Conservation (phyloP, 2,888 invertebrate genomes). For the Lottia scabra region DNA sequence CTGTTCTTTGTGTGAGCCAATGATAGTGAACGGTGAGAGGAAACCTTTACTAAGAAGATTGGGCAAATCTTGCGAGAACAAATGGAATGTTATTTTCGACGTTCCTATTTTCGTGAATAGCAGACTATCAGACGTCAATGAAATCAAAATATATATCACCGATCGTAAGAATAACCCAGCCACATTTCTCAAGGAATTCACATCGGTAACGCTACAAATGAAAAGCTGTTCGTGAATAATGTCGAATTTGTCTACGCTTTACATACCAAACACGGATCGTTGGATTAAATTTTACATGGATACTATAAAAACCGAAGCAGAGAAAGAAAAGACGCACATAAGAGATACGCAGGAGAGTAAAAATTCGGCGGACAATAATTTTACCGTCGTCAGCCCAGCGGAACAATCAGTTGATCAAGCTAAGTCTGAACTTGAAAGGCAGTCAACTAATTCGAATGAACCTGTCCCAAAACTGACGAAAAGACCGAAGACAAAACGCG, state of each 20-base stretch:
- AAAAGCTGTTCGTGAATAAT: not conserved
- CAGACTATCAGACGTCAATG: slow-evolving; percentile 14
- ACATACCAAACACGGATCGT: not conserved
- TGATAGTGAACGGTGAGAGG: slow-evolving; percentile 13
- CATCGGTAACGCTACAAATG: slow-evolving; percentile 22
- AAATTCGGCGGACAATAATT: slow-evolving; percentile 3
- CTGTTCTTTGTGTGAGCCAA: not conserved
- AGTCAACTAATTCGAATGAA: slow-evolving; percentile 1
- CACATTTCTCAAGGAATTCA: slow-evolving; percentile 16
- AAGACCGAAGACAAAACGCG: not conserved
- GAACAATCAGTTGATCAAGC: slow-evolving; percentile 19
- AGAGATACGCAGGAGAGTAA: not conserved
- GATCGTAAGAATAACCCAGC: slow-evolving; percentile 9
- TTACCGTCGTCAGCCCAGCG: not conserved
- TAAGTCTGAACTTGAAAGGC: slow-evolving; percentile 7
- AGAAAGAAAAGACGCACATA: too few species aligned
- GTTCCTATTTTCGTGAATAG: too few species aligned
- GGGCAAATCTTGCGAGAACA: not conserved
- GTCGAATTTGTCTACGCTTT: too few species aligned
- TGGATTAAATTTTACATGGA: not conserved
- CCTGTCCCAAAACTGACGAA: not conserved
- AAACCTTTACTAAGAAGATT: slow-evolving; percentile 9
- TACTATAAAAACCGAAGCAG: too few species aligned
- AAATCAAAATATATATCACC: slow-evolving; percentile 20
- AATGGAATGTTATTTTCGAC: too few species aligned